A percentile compares a stretch with the other conserved stretches of the same genome.
Evolutionary conservation across 2,888 invertebrate genomes (phyloP).

Genomic region (Leptinotarsa haldemani): DNA sequence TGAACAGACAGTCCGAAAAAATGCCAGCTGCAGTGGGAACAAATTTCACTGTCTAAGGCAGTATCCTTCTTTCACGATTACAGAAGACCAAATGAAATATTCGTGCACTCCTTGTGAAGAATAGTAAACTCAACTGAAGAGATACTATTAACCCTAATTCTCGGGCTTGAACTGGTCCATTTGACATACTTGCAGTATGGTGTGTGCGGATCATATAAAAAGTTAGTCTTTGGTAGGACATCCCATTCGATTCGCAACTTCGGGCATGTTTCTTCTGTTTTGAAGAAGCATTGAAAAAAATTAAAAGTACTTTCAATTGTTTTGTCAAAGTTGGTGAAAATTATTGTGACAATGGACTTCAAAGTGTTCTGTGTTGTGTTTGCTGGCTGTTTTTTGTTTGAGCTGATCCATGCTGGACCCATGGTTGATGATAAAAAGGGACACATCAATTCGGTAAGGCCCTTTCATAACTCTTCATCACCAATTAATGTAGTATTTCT

Average conservation of each 20-base stretch:
- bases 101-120: slow-evolving; percentile 33
- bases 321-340: slow-evolving; percentile 31
- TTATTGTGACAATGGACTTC: slow-evolving; percentile 58
- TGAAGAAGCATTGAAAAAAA: slow-evolving; percentile 25
- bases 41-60: slow-evolving; percentile 59
- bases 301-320: slow-evolving; percentile 32
- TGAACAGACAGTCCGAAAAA: slow-evolving; percentile 23
- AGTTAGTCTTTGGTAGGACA: slow-evolving; percentile 59
- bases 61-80: slow-evolving; percentile 51
- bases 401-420: slow-evolving; percentile 59
- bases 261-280: slow-evolving; percentile 59
- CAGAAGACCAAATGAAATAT: slow-evolving; percentile 54
- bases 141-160: slow-evolving; percentile 63
- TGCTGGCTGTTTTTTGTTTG: slow-evolving; percentile 53
- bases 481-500: too few relatives aligned
- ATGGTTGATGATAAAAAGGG: slow-evolving; percentile 62
- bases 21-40: slow-evolving; percentile 29
- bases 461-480: neutral
- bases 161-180: slow-evolving; percentile 63
- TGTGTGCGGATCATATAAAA: slow-evolving; percentile 62
- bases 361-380: slow-evolving; percentile 64
- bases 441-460: slow-evolving; percentile 64
- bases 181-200: slow-evolving; percentile 61
- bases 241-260: slow-evolving; percentile 64
- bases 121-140: slow-evolving; percentile 43